These are phyloP conservation scores for Lasioglossum vierecki DNA, from an alignment of 2,888 invertebrate species.

Conservation along the genomic window DNA sequence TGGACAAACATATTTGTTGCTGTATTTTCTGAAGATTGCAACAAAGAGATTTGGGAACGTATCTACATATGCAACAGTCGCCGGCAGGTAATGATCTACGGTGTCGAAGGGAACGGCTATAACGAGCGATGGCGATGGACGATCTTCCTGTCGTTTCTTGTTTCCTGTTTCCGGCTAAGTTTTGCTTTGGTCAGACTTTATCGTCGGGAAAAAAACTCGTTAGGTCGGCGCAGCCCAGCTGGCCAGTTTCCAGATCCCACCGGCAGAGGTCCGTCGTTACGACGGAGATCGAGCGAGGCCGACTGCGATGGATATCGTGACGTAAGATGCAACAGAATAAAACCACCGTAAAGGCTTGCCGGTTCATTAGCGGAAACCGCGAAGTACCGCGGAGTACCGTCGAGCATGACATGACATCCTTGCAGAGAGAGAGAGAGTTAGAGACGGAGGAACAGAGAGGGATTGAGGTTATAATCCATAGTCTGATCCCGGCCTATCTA, in stretches of 20 bases:
- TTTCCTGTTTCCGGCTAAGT: constrained; percentile 45
- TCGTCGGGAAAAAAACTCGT: constrained; percentile 65
- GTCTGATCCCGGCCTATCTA: constrained; percentile 51
- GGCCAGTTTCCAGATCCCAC: constrained; percentile 52
- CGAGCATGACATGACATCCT: constrained; percentile 49
- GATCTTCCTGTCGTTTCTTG: constrained; percentile 53
- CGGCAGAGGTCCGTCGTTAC: constrained; percentile 65
- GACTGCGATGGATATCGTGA: constrained; percentile 64
- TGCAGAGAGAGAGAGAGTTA: background rate
- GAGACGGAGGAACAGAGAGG: constrained; percentile 14
- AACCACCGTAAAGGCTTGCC: constrained; percentile 73
- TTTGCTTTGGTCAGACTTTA: constrained; percentile 59
- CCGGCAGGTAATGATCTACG: background rate
- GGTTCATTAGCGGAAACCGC: constrained; percentile 75
- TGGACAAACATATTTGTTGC: background rate
- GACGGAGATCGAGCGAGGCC: constrained; percentile 56
- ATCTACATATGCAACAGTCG: background rate
- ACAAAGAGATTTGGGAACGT: background rate
- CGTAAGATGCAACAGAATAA: constrained; percentile 76
- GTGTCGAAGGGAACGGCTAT: background rate
- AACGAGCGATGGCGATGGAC: background rate
- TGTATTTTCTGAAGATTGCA: background rate
- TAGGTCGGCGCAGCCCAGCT: constrained; percentile 52
- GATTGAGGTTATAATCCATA: constrained; percentile 63
- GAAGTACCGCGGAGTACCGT: constrained; percentile 32